Evolutionary conservation across 2,113 vertebrate species (phyloP), one percentile per base, ranked within the genome.

Genomic region (Laterallus jamaicensis): DNA sequence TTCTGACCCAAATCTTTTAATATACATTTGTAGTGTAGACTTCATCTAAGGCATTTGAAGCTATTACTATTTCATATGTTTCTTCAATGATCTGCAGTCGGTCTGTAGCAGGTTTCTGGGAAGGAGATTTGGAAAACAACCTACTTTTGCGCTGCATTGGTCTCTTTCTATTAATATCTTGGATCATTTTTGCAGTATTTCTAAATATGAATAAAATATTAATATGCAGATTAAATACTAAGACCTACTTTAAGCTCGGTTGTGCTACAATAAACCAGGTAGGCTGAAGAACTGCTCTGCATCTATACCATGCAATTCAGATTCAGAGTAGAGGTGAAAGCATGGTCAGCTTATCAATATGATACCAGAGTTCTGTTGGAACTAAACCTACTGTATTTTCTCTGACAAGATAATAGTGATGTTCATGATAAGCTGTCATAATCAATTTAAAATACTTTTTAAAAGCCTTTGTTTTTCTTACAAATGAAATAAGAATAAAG

Each of bases 141-240:
- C 62, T 81, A 79, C 18, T 86, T 92, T 58, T 54, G 31, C 44
- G 40, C 52, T 83, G n/a, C 2, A 0, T 32, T 5, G 6, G 39
- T 75, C 60, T 86, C 59, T 90, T 91, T 91, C 68, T 92, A 39
- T 94, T 94, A 86, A 83, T 94, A 92, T 76, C 62, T 64, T 92
- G 73, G 29, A 60, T 54, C 1, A 60, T 86, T 95, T 96, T 75
- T 49, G 15, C n/a, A 95, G 44, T 75, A 84, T 88, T 92, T 95
- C 31, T 29, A 88, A 88, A 93, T 76, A 88, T 32, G 31, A 95
- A 88, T 54, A 90, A 90, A 92, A 88, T 83, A 83, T 81, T 88
- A 94, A 93, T 94, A 76, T 71, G 5, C 18, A 93, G 76, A 95
- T 90, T 96, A 92, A 90, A 86, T 75, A 56, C 52, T 78, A 88